Evolutionary conservation across 2,888 invertebrate species (phyloP).

Genomic region (Coecobrya sp.): DNA sequence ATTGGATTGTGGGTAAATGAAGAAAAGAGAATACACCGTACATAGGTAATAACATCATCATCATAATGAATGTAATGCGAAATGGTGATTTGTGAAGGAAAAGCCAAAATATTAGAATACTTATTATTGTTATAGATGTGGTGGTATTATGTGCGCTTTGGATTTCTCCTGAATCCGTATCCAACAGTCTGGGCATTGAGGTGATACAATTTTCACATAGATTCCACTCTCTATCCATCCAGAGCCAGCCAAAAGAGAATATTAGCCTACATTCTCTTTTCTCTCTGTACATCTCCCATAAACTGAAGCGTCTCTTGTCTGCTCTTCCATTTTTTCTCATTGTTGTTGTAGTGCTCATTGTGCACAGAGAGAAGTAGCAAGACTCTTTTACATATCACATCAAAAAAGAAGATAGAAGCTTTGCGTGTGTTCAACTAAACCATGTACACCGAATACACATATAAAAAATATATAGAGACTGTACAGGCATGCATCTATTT

Average conservation of each 20-base stretch:
- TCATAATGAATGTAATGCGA: constrained; percentile 32
- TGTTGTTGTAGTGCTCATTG: constrained; percentile 9
- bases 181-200: constrained; percentile 73
- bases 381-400: background rate
- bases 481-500: background rate
- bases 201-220: constrained; percentile 64
- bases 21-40: background rate
- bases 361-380: background rate
- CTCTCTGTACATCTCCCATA: background rate
- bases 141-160: background rate
- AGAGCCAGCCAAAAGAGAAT: constrained; percentile 37
- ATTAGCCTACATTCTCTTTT: constrained; percentile 39
- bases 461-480: background rate
- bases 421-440: background rate
- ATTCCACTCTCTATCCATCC: constrained; percentile 57
- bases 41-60: constrained; percentile 2
- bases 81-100: constrained; percentile 14
- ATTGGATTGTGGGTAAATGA: background rate
- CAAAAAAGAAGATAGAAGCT: background rate
- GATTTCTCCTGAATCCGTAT: background rate
- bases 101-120: constrained; percentile 26
- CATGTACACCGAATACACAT: background rate
- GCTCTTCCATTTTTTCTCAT: background rate
- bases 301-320: background rate
- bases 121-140: constrained; percentile 9